Percentiles rank a stretch among this genome's conserved stretches.
These are phyloP conservation scores for Scopus umbretta DNA, from an alignment of 2,113 vertebrate genomes.

Conservation along the genomic window DNA sequence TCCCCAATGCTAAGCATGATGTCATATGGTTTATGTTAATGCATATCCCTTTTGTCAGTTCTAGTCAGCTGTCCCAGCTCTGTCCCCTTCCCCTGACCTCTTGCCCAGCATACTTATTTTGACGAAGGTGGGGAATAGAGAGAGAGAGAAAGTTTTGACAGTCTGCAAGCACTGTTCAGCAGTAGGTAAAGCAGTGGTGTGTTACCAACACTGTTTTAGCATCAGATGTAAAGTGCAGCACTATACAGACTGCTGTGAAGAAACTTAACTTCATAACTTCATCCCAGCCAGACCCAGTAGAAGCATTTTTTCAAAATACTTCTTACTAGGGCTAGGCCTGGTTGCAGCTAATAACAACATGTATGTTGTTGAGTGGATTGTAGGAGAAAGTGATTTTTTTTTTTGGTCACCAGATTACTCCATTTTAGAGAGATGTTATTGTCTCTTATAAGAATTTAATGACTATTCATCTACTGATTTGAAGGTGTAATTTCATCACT, in stretches of 20 bases:
- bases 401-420: not conserved
- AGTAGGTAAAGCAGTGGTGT: not conserved
- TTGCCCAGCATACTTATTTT: not conserved
- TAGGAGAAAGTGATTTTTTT: not conserved
- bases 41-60: not conserved
- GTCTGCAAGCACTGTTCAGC: not conserved
- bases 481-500: not conserved
- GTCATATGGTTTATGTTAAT: not conserved
- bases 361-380: not conserved
- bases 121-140: too few species aligned
- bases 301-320: not conserved
- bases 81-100: not conserved
- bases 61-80: not conserved
- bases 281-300: not conserved
- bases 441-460: not conserved
- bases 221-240: not conserved
- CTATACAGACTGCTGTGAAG: not conserved
- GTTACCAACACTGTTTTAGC: not conserved
- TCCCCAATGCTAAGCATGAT: fast-evolving
- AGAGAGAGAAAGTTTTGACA: not conserved
- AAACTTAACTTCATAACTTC: not conserved
- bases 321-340: not conserved
- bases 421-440: not conserved
- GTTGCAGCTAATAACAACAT: not conserved
- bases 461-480: not conserved